Conservation (phyloP, 92 coral and sea anemone genomes). For the Scolanthus callimorphus region DNA sequence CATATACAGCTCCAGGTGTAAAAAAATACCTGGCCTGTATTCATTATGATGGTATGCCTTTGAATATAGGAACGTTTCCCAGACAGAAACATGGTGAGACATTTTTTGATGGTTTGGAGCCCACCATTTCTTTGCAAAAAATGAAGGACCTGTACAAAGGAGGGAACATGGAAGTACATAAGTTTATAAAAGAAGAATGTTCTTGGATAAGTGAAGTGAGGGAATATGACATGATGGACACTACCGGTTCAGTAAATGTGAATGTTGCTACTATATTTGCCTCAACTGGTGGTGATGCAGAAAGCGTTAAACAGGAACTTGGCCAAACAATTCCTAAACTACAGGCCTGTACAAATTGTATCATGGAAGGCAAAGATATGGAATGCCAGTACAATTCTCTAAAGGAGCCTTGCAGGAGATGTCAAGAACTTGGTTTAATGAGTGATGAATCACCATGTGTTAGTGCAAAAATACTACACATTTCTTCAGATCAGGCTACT, state of each 20-base stretch:
- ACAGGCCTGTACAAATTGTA: constrained; percentile 29
- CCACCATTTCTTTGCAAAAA: constrained; percentile 9
- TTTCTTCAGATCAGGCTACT: constrained; percentile 55
- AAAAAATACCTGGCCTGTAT: constrained; percentile 18
- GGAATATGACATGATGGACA: constrained; percentile 46
- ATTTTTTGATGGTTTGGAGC: constrained; percentile 51
- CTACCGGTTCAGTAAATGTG: constrained; percentile 33
- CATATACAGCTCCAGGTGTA: neutral
- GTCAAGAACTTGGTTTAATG: neutral
- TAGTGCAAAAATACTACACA: constrained; percentile 23
- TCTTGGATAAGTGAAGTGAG: constrained; percentile 60
- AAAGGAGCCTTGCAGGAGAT: constrained; percentile 8
- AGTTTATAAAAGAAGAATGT: constrained; percentile 30
- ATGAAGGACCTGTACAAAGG: constrained; percentile 42
- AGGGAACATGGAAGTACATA: constrained; percentile 30
- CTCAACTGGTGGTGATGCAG: constrained; percentile 41
- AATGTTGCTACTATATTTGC: constrained; percentile 32
- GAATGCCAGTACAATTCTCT: constrained; percentile 7
- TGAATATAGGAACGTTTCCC: constrained; percentile 58
- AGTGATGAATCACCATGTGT: constrained; percentile 12
- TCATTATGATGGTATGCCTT: constrained; percentile 69
- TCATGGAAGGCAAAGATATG: constrained; percentile 24
- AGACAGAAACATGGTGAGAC: constrained; percentile 37
- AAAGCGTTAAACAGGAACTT: constrained; percentile 31
- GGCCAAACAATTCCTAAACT: constrained; percentile 6